Base-by-base conservation (phyloP, 1,140 invertebrate species). In the Diprion similis region DNA sequence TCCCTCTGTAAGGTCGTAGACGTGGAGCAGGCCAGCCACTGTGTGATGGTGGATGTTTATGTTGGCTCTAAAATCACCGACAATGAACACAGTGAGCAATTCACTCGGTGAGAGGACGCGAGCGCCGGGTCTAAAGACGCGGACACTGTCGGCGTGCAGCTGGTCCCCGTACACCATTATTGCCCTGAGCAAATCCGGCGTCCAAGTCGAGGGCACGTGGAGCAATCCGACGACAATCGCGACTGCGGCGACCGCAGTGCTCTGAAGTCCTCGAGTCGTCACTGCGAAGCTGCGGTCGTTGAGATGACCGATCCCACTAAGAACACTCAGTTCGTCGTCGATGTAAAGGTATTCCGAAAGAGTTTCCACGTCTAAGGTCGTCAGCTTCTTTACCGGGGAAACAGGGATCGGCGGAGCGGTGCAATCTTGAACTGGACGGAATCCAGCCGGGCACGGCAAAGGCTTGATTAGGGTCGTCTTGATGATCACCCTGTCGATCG, bases 131-230 rank as follows among this genome's bases (percentile, higher is more conserved):
- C 77, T 78, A 18, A 68, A 70, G 0, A 72, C 68, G 1, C 82
- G 73, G 0, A 71, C 79, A 18, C 78, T 81, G 45, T 85, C 84
- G 1, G 70, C 70, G 66, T 86, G 80, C 19, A 86, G 47, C 1
- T 71, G 18, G 37, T 84, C 81, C 0, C 85, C 85, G 71, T 81
- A 78, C 51, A 75, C 82, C 9, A 86, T 9, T 8, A 82, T 75
- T 0, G 79, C 77, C 68, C 84, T 80, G 37, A 85, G 70, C 0
- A 85, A 51, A 10, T 81, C 78, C 18, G 80, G 65, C 0, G 83
- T 84, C 85, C 85, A 87, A 0, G 79, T 82, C 0, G 81, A 83
- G 0, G 85, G 85, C 0, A 80, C 80, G 71, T 85, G 83, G 0
- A 87, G 70, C 1, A 79, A 15, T 0, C 81, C 79, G 0, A 85